Conservation (phyloP, 2,888 invertebrate species). For the Euclidia mi region DNA sequence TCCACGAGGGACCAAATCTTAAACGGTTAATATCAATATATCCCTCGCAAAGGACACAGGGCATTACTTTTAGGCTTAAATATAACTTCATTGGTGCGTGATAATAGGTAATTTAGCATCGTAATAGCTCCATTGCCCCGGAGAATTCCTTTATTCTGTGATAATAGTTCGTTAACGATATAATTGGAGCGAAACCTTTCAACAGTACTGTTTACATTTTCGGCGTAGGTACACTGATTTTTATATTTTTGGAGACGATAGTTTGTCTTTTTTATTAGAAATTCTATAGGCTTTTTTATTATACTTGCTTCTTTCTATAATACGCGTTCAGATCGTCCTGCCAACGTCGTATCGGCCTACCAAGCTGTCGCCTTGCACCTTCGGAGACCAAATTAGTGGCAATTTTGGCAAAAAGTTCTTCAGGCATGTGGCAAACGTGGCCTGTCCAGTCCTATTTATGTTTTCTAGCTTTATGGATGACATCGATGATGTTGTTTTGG, state of each 20-base stretch:
- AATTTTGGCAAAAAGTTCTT: too few relatives aligned
- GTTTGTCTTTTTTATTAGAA: constrained; percentile 4
- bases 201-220: constrained; percentile 40
- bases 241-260: background rate
- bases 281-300: too few relatives aligned
- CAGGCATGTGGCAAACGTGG: too few relatives aligned
- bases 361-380: too few relatives aligned
- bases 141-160: constrained; percentile 55
- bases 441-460: too few relatives aligned
- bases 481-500: too few relatives aligned
- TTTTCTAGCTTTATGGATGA: too few relatives aligned
- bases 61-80: constrained; percentile 44
- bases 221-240: constrained; percentile 14
- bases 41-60: constrained; percentile 29
- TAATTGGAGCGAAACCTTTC: constrained; percentile 39
- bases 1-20: constrained; percentile 23
- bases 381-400: too few relatives aligned
- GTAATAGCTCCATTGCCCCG: constrained; percentile 50
- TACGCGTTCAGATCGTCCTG: too few relatives aligned
- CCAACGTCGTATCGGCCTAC: too few relatives aligned
- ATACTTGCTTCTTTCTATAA: too few relatives aligned
- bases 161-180: constrained; percentile 55
- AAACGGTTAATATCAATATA: constrained; percentile 36
- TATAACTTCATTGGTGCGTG: constrained; percentile 52
- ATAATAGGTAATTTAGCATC: constrained; percentile 56